Evolutionary conservation across 1,140 invertebrate genomes (phyloP).

Genomic region (Metopolophium dirhodum): DNA sequence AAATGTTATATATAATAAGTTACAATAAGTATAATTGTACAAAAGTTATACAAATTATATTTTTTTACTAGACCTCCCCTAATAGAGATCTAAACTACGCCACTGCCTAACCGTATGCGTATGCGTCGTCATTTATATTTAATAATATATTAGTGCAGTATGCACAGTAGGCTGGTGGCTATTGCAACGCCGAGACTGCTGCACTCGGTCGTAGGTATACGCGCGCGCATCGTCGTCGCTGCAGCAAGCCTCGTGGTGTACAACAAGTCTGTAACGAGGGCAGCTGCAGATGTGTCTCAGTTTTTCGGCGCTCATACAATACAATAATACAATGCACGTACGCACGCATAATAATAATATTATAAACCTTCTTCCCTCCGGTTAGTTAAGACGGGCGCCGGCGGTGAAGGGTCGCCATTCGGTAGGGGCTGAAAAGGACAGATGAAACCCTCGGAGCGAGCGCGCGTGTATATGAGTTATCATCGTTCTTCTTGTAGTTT

Average conservation of each 20-base stretch:
- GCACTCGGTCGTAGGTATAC: not conserved
- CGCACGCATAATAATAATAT: not conserved
- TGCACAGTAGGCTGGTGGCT: not conserved
- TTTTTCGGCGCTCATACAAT: not conserved
- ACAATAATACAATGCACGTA: not conserved
- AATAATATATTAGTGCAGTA: not conserved
- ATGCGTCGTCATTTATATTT: not conserved
- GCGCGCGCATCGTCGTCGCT: not conserved
- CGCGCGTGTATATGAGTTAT: not conserved
- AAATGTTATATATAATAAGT: too few relatives aligned
- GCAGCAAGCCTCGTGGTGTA: not conserved
- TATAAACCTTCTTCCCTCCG: not conserved
- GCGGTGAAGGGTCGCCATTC: not conserved
- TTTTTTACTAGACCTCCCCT: too few relatives aligned
- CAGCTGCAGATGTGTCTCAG: not conserved
- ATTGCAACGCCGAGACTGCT: not conserved
- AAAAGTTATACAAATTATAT: too few relatives aligned
- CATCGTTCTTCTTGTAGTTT: not conserved
- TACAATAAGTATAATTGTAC: too few relatives aligned
- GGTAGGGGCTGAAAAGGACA: not conserved
- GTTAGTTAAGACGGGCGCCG: not conserved
- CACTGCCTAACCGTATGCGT: not conserved
- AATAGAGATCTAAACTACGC: too few relatives aligned
- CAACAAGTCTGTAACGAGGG: constrained; percentile 2
- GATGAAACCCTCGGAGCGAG: not conserved